Evolutionary conservation across 2,888 invertebrate species (phyloP), one percentile per base, ranked within the genome.

Genomic region (Acleris holmiana): DNA sequence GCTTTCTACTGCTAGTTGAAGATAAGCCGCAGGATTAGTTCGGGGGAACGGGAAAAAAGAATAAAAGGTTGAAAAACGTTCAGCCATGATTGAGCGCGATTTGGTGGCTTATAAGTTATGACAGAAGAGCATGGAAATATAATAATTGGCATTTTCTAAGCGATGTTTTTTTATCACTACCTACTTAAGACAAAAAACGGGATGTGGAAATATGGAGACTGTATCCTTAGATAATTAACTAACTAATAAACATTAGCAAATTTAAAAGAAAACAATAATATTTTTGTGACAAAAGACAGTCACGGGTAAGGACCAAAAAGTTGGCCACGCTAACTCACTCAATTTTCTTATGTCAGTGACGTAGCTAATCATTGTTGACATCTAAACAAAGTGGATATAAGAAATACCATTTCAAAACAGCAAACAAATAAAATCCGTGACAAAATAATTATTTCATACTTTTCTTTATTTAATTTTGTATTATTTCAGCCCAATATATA

Each of bases 1-100:
- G 82, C 79, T 84, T 84, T 78, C 76, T 76, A 82, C 83, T 89
- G 88, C 84, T 83, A 82, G 83, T 82, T 73, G 73, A 76, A 89
- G 90, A 91, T 91, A 91, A 90, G 86, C 88, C 76, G 73, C 57
- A 69, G 88, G 90, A 90, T 91, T 89, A 91, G 86, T 84, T 82
- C 80, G 76, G 73, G 76, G 73, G 76, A 82, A 85, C 79, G 83
- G 76, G 85, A 85, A 85, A 79, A 85, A 83, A 79, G 78, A 82
- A 82, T 82, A 85, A 85, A 87, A 82, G 76, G 57, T 57, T 77
- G 74, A 78, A 72, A 82, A 82, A 18, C 19, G 77, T 78, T 75
- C 73, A 76, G 74, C 75, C 70, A 74, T 84, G 85, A 86, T 86
- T 84, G 82, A 77, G 83, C 68, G 67, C 60, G 47, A 66, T 67